Percentiles rank a stretch among this genome's conserved stretches.
These are phyloP conservation scores for Microplitis manilae DNA, from an alignment of 2,888 invertebrate species.

Conservation along the genomic window DNA sequence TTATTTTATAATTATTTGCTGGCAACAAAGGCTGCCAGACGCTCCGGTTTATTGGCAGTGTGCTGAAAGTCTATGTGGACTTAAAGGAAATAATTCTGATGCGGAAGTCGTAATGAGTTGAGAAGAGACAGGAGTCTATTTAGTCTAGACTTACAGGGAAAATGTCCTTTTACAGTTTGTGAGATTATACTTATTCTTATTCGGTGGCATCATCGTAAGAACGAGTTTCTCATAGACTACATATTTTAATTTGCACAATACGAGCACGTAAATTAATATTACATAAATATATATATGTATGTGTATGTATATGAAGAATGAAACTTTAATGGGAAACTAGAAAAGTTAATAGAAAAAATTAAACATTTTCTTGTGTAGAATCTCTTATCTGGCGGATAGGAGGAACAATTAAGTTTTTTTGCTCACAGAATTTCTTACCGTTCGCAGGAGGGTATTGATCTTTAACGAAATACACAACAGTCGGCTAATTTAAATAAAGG, in stretches of 20 bases:
- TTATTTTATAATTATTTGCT: background rate
- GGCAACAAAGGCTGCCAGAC: background rate
- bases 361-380: background rate
- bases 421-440: background rate
- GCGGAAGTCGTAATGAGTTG: constrained; percentile 14
- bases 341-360: background rate
- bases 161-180: constrained; percentile 23
- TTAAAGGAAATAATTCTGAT: background rate
- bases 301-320: no score
- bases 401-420: background rate
- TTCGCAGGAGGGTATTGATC: background rate
- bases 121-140: background rate
- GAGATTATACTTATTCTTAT: background rate
- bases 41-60: no score
- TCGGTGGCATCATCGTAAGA: constrained; percentile 6
- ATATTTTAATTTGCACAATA: background rate
- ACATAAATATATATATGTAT: no score
- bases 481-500: background rate
- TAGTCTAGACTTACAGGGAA: background rate
- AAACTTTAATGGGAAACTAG: background rate
- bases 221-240: constrained; percentile 8
- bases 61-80: no score
- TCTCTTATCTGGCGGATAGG: background rate
- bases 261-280: no score
- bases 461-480: background rate